phyloP scores from a whole-genome alignment of 2,797 vertebrate species.

The Xenentodon cancila region DNA sequence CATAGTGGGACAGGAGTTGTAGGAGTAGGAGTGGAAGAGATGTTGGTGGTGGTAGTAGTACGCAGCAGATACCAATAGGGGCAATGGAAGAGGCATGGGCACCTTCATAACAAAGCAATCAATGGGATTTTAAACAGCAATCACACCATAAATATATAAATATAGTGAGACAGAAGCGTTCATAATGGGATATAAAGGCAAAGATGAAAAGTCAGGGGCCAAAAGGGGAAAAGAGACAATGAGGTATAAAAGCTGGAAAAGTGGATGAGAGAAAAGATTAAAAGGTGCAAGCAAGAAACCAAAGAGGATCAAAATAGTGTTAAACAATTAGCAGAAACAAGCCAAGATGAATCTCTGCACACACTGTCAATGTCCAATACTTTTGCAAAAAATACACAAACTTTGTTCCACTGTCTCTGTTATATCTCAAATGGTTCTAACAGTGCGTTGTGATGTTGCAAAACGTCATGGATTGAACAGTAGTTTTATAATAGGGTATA shows the following conservation, averaged over 20 bases:
- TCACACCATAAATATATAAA: constrained; percentile 81
- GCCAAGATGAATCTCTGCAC: constrained; percentile 72
- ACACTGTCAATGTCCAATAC: constrained; percentile 59
- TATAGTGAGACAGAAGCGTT: constrained; percentile 78
- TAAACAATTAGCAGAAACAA: constrained; percentile 64
- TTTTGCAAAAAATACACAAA: constrained; percentile 42
- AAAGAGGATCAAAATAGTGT: constrained; percentile 50
- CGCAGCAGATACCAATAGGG: constrained; percentile 87
- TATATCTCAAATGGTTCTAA: too few relatives aligned
- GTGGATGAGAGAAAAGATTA: constrained; percentile 43
- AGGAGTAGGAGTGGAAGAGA: constrained; percentile 78
- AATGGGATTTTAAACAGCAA: constrained; percentile 88
- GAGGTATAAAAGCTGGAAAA: constrained; percentile 34
- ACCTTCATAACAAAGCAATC: constrained; percentile 92
- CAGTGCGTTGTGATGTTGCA: too few relatives aligned
- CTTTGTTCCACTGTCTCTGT: too few relatives aligned
- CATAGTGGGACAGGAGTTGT: constrained; percentile 83
- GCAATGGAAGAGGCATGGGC: constrained; percentile 88
- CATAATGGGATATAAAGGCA: constrained; percentile 74
- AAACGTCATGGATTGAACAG: too few relatives aligned
- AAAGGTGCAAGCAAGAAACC: constrained; percentile 51
- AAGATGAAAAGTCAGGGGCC: constrained; percentile 62
- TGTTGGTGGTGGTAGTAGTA: constrained; percentile 75
- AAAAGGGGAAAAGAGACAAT: constrained; percentile 57
- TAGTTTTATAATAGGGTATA: too few relatives aligned